phyloP scores from a whole-genome alignment of 2,888 invertebrate species.

The Penaeus monodon region DNA sequence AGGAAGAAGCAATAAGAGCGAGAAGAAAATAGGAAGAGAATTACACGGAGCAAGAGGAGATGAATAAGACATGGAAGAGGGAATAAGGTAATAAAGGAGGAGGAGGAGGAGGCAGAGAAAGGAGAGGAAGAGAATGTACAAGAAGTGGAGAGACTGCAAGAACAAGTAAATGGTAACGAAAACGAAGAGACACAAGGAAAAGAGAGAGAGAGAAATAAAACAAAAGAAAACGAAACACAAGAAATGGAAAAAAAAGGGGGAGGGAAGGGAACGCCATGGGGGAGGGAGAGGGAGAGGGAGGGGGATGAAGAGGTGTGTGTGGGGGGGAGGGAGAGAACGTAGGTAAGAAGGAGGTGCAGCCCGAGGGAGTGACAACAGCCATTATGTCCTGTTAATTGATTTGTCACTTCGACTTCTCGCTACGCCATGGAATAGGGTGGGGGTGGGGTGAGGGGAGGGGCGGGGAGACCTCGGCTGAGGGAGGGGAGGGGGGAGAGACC shows the following conservation, averaged over 20 bases:
- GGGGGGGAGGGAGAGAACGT: background rate
- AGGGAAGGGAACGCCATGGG: too few species aligned
- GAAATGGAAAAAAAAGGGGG: too few species aligned
- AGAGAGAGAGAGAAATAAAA: too few species aligned
- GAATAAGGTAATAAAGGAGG: background rate
- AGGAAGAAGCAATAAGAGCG: background rate
- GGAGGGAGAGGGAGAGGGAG: too few species aligned
- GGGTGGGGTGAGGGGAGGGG: background rate
- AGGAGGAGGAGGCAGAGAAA: background rate
- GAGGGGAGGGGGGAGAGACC: background rate
- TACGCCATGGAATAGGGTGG: background rate
- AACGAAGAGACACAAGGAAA: background rate
- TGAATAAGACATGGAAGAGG: background rate
- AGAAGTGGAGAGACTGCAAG: background rate
- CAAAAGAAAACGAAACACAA: too few species aligned
- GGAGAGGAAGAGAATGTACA: background rate
- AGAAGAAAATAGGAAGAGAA: too few species aligned
- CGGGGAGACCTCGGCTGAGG: background rate
- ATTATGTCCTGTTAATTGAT: constrained; percentile 11
- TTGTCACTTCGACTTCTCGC: constrained; percentile 1
- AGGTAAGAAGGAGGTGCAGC: background rate
- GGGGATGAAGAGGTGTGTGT: background rate
- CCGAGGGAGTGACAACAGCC: background rate
- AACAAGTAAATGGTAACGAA: background rate
- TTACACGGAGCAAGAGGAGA: background rate